Evolutionary conservation across 2,113 vertebrate species (phyloP), one percentile per base, ranked within the genome.

Genomic region (Myodes glareolus): DNA sequence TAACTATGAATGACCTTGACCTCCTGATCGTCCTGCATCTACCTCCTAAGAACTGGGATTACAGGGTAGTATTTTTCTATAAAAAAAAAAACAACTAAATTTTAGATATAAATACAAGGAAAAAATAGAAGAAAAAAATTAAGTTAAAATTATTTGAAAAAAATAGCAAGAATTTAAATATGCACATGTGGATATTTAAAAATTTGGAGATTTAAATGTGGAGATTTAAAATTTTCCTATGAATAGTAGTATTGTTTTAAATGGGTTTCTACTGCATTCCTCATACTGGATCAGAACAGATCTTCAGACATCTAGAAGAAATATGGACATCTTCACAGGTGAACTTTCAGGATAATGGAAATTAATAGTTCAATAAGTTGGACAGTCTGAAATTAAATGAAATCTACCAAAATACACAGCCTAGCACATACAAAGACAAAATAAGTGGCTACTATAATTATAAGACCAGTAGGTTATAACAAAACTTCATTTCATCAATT

Each of bases 331-430:
- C 47, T 75, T 80, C 31, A 95, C 2, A 86, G 67, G 50, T 84
- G 63, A 7, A 88, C 21, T 89, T 77, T 92, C 77, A 93, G 91
- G 90, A 78, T 80, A 78, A 87, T 39, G 3, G 61, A 88, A 89
- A 50, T 39, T 58, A 90, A 82, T 1, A 21, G 67, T 13, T 90
- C 25, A 33, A 81, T 68, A 94, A 88, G 76, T 78, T 11, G 65
- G 55, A 94, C 2, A 70, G 86, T 39, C 25, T 95, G n/a, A 97
- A 96, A 97, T 61, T 75, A 96, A 94, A 91, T 42, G 11, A 88
- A 78, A 65, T 84, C 36, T 76, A 91, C 55, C 78, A 95, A 94
- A 75, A 91, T 45, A 82, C 21, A 92, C 33, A 88, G 70, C 39
- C 47, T 73, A 42, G n/a, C 12, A 94, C 33, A 92, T 47, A 85